Evolutionary conservation across 2,113 vertebrate species (phyloP), one percentile per base, ranked within the genome.

Genomic region (Paedocypris sp.): DNA sequence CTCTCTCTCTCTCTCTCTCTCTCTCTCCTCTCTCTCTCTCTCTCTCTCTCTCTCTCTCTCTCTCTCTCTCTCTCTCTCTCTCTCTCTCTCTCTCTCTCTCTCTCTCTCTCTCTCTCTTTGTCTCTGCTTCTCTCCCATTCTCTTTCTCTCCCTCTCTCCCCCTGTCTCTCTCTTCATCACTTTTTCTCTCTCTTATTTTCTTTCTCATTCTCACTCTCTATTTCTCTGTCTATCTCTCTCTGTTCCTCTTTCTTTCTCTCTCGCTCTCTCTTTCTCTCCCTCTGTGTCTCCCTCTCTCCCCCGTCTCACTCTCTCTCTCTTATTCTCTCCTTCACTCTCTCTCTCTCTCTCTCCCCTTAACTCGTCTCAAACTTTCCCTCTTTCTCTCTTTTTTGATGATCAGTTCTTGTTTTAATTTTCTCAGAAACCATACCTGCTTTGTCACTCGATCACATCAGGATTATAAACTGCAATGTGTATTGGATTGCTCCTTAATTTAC

Each of bases 261-360:
- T 60, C 10, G 22, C 36, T 19, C 59, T 57, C 43, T 35, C 32
- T 12, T 16, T 19, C 2, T 3, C 16, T 36, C 32, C 26, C 12
- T 33, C 23, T 42, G 31, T 33, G 43, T 31, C 32, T 48, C 18
- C 23, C 12, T 46, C 15, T 60, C 10, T 19, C 26, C 53, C 35
- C 46, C 38, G 29, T 68, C 62, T 50, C 36, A 26, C 59, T 57
- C 43, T 35, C 32, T 12, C 26, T 19, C 2, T 3, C 16, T 36
- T 20, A 26, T 7, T 33, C 23, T 33, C 51, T 31, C 32, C 39
- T n/a, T 31, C 12, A 36, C 15, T 60, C 10, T 19, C 26, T 63
- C 35, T 68, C 62, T 50, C 36, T 19, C 59, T 57, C 43, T 35
- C 32, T 12, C 26, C 28, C 2, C 3, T 22, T 36, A 18, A 26